These are phyloP conservation scores for Ophioderma brevispina DNA, from an alignment of 35 echinoderm and acorn worm genomes.

Conservation along the genomic window DNA sequence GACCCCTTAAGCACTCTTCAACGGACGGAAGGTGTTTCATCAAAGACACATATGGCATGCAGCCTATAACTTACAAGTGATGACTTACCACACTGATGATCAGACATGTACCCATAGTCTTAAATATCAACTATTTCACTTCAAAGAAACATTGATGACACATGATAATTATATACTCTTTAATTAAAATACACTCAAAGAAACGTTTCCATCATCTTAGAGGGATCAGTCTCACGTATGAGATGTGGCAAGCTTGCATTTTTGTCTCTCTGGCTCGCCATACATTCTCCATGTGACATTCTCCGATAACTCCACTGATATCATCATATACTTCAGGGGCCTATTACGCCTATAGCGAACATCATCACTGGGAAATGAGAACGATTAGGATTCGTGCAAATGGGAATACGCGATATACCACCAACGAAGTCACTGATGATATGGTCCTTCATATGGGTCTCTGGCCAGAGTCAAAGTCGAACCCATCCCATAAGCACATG, in stretches of 20 bases:
- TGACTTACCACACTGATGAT: neutral
- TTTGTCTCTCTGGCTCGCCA: neutral
- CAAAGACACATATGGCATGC: neutral
- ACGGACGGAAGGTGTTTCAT: neutral
- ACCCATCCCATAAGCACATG: no score
- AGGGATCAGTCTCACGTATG: neutral
- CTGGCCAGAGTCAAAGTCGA: no score
- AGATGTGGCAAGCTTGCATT: neutral
- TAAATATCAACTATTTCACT: no score
- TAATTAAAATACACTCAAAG: neutral
- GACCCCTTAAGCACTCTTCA: neutral
- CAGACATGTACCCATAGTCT: no score
- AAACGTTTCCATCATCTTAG: neutral
- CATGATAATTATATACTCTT: no score
- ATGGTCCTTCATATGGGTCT: no score
- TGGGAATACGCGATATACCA: neutral
- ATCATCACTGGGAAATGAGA: neutral
- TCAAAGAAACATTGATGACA: no score
- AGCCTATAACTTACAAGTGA: neutral
- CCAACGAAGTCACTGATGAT: no score
- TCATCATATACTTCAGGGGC: neutral
- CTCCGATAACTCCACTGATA: no score
- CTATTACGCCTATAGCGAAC: neutral
- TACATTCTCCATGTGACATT: no score
- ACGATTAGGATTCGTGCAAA: neutral